A percentile compares a stretch with the other conserved stretches of the same genome.
Conservation (phyloP, 2,888 invertebrate genomes). For the Mimachlamys varia region DNA sequence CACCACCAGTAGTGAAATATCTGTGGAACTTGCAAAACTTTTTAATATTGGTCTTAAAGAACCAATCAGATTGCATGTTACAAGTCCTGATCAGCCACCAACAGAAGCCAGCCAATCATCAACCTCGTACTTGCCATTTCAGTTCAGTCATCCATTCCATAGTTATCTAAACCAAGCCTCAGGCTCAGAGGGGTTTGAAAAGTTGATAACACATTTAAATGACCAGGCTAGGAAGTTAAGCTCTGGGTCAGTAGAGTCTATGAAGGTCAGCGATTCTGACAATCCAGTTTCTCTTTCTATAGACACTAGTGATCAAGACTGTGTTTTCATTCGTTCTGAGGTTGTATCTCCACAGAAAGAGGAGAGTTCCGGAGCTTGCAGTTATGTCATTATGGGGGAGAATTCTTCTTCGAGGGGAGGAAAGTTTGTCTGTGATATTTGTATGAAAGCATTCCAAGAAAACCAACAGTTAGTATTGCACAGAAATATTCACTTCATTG, state of each 20-base stretch:
- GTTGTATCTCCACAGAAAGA: not conserved
- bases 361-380: not conserved
- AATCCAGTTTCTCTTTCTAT: not conserved
- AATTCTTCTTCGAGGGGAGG: constrained; percentile 26
- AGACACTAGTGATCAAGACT: not conserved
- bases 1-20: constrained; percentile 40
- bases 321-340: constrained; percentile 23
- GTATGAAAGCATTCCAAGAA: constrained; percentile 82
- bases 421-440: constrained; percentile 51
- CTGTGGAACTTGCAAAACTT: constrained; percentile 68
- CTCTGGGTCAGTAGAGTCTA: not conserved
- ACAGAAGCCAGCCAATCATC: constrained; percentile 45
- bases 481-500: constrained; percentile 97
- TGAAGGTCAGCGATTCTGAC: not conserved
- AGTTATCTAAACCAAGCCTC: constrained; percentile 39
- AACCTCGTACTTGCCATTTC: constrained; percentile 65
- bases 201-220: not conserved
- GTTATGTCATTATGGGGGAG: not conserved
- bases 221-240: not conserved
- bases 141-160: constrained; percentile 74
- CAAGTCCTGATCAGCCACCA: constrained; percentile 39
- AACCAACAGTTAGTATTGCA: constrained; percentile 94
- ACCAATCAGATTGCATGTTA: constrained; percentile 48
- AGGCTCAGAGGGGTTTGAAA: constrained; percentile 1
- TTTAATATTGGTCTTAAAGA: constrained; percentile 69